Evolutionary conservation across 2,113 vertebrate genomes (phyloP), one percentile per base, ranked within the genome.

Genomic region (Pandion haliaetus): DNA sequence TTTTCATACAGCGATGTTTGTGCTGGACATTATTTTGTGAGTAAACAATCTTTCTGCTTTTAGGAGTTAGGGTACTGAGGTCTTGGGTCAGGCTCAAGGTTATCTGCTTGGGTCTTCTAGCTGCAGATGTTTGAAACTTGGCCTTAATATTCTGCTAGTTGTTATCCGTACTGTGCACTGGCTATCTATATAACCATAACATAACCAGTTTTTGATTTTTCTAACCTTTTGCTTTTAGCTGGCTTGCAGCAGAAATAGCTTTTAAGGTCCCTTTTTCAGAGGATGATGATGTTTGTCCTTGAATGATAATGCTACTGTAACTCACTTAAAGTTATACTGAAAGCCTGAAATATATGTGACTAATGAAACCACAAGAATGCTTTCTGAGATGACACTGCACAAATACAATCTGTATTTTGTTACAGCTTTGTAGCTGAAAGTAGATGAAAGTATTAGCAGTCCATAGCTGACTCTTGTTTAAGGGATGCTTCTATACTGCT

Each of bases 11-110:
- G 10, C 11, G 69, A 6, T 24, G 47, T 40, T 66, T 25, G 32
- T 13, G 1, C 29, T 34, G 34, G 17, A 3, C 4, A 0, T 38
- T 9, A 9, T 32, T 8, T 26, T 54, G 78, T 6, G n/a, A 47
- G 55, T 29, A 14, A 65, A 49, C 5, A 34, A 70, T 36, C 29
- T 16, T 78, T 47, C 40, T 91, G 81, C 71, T 86, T 42, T 31
- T 5, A 23, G 55, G 77, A 58, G 16, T 28, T 38, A 5, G 31
- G 28, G 50, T 58, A 15, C 57, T 28, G 89, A 71, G 52, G 21
- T 34, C 20, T 50, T 58, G 63, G 70, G 59, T 52, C 34, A 47
- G 49, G 58, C 54, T 80, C 0, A 2, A 80, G 65, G 28, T 66
- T 40, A 36, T 20, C 76, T 88, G 44, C 66, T 66, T 57, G 29